Conservation (phyloP, 2,888 invertebrate species). For the Crepidodera aurea region DNA sequence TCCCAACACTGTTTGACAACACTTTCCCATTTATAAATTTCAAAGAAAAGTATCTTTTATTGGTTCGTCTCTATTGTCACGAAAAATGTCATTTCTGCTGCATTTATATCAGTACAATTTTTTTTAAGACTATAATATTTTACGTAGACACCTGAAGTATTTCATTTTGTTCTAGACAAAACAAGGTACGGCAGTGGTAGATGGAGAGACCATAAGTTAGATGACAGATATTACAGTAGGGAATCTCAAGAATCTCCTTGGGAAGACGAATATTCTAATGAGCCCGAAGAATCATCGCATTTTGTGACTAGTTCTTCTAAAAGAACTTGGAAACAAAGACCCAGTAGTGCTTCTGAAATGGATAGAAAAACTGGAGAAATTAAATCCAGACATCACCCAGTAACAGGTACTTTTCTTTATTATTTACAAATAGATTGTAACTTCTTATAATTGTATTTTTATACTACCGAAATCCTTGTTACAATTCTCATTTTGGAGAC, state of each 20-base stretch:
- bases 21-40: too few species aligned
- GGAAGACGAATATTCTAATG: slow-evolving; percentile 67
- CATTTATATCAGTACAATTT: too few species aligned
- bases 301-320: slow-evolving; percentile 53
- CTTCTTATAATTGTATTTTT: too few species aligned
- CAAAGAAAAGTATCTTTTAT: too few species aligned
- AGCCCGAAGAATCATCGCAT: slow-evolving; percentile 56
- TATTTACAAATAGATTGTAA: neutral
- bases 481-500: too few species aligned
- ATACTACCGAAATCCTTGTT: too few species aligned
- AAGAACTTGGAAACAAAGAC: slow-evolving; percentile 65
- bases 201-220: slow-evolving; percentile 58
- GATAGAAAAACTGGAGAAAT: slow-evolving; percentile 62
- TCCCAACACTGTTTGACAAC: too few species aligned
- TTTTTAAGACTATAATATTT: too few species aligned
- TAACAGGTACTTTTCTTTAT: slow-evolving; percentile 28
- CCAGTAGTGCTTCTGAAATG: slow-evolving; percentile 68
- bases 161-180: slow-evolving; percentile 46
- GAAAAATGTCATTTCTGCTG: too few species aligned
- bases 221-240: slow-evolving; percentile 58
- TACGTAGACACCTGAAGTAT: too few species aligned
- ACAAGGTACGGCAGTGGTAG: slow-evolving; percentile 51
- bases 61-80: too few species aligned
- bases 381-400: slow-evolving; percentile 53
- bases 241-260: slow-evolving; percentile 66